Base-by-base conservation (phyloP, 2,113 vertebrate species). In the Galeopterus variegatus region DNA sequence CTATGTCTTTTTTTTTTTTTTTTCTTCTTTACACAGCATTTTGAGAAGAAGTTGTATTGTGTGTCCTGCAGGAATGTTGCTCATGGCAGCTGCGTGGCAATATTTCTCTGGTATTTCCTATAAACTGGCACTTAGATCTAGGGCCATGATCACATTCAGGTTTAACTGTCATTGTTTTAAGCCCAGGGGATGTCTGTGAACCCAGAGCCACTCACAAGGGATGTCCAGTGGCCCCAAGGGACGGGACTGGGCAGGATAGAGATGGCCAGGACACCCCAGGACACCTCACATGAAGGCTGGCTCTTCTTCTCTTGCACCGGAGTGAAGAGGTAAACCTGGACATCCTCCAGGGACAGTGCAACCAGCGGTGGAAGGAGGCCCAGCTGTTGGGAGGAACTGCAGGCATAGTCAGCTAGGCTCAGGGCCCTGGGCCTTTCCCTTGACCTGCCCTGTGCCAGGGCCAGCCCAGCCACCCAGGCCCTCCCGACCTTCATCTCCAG, bases 401-500 rank as follows among this genome's bases (percentile, higher is more conserved):
- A 17, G 5, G 28, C 0, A 1, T 0, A 0, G 31, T 28, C 33
- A 5, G 24, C 45, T 13, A 14, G 19, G 75, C 90, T n/a, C 8
- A 17, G 70, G 21, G 26, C 50, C 3, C 2, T 5, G 36, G 56
- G 58, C 31, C 14, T 48, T 67, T 26, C 60, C 76, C 88, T 31
- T 26, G 12, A 2, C 3, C 18, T 14, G 52, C 17, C 28, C 56
- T 2, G 0, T 41, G 33, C 26, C 56, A 21, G 52, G 70, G 28
- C 52, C 31, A 10, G 48, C 69, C 33, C 33, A 54, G 45, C 60
- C 5, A 23, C 62, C 12, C 3, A 12, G 60, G 10, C 33, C 50
- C 14, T 4, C 0, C 1, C 5, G 36, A 15, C 52, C 36, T 31
- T 75, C 9, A 19, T 45, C 58, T 14, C 24, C 3, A 50, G 28